A percentile compares a stretch with the other conserved stretches of the same genome.
These are phyloP conservation scores for Gymnarchus niloticus DNA, from an alignment of 2,113 vertebrate species.

Conservation along the genomic window DNA sequence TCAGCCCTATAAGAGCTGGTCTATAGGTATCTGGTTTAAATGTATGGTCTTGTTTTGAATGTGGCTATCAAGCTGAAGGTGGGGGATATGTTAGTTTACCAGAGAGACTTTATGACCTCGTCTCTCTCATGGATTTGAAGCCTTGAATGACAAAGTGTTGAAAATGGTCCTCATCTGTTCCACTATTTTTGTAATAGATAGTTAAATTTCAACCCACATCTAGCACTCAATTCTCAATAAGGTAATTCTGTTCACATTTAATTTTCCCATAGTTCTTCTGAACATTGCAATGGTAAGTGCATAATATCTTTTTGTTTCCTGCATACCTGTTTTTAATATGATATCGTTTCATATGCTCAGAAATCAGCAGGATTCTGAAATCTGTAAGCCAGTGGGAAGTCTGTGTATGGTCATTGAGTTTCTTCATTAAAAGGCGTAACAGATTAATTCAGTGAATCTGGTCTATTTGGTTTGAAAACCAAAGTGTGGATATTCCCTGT, in stretches of 20 bases:
- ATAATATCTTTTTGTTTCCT: conserved; percentile 22
- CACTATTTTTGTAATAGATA: neutral
- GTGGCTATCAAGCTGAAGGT: neutral
- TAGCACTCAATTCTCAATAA: neutral
- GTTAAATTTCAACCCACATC: conserved; percentile 20
- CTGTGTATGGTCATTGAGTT: neutral
- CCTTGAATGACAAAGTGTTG: neutral
- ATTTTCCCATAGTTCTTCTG: conserved; percentile 2
- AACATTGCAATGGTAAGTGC: neutral
- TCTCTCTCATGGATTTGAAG: neutral
- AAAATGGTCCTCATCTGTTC: neutral
- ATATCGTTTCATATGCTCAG: conserved; percentile 27
- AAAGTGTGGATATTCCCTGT: conserved; percentile 21
- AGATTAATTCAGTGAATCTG: conserved; percentile 15
- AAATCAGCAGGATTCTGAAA: conserved; percentile 35
- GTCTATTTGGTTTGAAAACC: conserved; percentile 20
- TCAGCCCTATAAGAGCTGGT: neutral
- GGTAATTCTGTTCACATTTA: conserved; percentile 17
- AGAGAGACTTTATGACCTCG: neutral
- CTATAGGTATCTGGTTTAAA: conserved; percentile 2
- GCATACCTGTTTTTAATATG: conserved; percentile 26
- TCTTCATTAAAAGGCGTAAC: neutral
- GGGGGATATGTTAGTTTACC: neutral
- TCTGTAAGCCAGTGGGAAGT: conserved; percentile 23
- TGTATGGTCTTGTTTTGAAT: neutral